Evolutionary conservation across 2,113 vertebrate genomes (phyloP).

Genomic region (Progne subis): DNA sequence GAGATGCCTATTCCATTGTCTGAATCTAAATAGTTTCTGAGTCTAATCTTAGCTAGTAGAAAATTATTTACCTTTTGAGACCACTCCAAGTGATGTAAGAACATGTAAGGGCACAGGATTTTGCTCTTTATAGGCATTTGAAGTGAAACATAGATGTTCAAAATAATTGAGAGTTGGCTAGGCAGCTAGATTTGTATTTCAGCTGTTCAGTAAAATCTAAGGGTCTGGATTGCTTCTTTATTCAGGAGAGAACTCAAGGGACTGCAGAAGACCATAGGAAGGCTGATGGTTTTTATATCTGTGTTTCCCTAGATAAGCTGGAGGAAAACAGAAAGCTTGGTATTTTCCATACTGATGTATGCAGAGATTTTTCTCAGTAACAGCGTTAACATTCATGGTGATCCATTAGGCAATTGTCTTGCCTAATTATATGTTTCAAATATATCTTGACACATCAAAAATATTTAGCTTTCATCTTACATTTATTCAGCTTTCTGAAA

Average conservation of each 20-base stretch:
- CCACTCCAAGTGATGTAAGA: neutral
- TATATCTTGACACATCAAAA: neutral
- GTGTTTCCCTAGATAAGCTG: neutral
- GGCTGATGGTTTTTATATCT: neutral
- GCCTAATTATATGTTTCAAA: neutral
- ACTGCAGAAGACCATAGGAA: neutral
- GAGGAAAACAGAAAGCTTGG: neutral
- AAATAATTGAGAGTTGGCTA: neutral
- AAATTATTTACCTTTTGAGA: neutral
- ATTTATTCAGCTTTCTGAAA: neutral
- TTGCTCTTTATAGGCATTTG: neutral
- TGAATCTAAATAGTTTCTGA: neutral
- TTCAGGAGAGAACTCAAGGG: neutral
- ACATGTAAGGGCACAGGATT: neutral
- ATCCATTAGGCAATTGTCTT: neutral
- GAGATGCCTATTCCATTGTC: neutral
- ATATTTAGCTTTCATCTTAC: neutral
- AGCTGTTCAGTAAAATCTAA: neutral
- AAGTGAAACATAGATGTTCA: neutral
- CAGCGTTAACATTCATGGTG: neutral
- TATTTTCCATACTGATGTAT: neutral
- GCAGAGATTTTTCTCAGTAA: neutral
- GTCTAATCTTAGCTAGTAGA: neutral
- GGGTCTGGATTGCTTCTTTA: neutral
- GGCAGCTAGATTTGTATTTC: neutral